Conservation (phyloP, 2,113 vertebrate genomes). For the Pangasianodon hypophthalmus region DNA sequence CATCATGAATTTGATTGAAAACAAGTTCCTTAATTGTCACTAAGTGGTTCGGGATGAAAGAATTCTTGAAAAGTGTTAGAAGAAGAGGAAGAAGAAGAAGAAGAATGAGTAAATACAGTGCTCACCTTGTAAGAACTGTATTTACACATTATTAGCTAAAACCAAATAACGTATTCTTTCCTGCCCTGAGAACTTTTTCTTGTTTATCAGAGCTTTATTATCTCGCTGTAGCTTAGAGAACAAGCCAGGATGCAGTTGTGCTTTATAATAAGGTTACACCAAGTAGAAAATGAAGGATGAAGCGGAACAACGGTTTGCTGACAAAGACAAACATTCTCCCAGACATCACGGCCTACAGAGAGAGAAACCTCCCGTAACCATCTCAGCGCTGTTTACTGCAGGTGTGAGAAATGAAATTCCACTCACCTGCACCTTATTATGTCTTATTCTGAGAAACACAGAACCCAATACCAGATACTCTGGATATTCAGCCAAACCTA, state of each 20-base stretch:
- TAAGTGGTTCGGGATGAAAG: too few species aligned
- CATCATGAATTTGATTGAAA: too few species aligned
- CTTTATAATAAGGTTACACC: neutral
- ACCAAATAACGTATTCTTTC: neutral
- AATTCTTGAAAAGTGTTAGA: neutral
- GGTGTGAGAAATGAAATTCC: neutral
- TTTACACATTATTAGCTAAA: neutral
- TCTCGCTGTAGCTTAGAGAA: neutral
- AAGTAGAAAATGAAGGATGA: slow-evolving; percentile 7
- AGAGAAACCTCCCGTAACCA: neutral
- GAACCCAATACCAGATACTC: neutral
- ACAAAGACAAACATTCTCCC: slow-evolving; percentile 9
- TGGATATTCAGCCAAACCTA: neutral
- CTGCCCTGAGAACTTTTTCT: neutral
- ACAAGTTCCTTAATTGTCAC: too few species aligned
- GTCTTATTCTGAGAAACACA: neutral
- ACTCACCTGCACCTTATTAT: neutral
- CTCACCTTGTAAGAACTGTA: neutral
- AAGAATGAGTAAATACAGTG: neutral
- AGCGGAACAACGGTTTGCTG: slow-evolving; percentile 1
- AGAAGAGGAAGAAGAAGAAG: neutral
- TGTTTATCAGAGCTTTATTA: neutral
- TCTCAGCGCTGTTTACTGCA: neutral
- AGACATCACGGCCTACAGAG: neutral
- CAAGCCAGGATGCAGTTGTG: neutral